These are phyloP conservation scores for Apis florea DNA, from an alignment of 1,140 invertebrate species.

Conservation along the genomic window DNA sequence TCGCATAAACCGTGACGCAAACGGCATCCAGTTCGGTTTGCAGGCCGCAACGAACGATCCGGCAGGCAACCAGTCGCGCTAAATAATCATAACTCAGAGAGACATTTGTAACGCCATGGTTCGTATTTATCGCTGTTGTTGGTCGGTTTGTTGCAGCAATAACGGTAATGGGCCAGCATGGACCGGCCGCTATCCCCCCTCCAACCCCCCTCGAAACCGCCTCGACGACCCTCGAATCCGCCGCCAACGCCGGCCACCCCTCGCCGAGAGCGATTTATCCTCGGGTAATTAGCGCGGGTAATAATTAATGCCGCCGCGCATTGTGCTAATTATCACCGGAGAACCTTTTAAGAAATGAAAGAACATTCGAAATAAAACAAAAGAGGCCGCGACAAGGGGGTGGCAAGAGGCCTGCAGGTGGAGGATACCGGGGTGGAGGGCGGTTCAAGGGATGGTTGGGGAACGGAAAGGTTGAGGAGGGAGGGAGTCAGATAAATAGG, in stretches of 20 bases:
- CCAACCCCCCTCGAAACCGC: conserved; percentile 33
- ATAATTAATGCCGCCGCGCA: conserved; percentile 82
- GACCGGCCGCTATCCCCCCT: conserved; percentile 5
- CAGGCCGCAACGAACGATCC: conserved; percentile 56
- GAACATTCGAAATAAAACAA: conserved; percentile 81
- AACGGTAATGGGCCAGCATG: conserved; percentile 77
- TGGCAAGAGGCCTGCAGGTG: conserved; percentile 16
- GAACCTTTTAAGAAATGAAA: conserved; percentile 84
- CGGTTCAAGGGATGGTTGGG: not conserved
- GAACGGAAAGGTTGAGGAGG: not conserved
- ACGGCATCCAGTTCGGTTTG: conserved; percentile 38
- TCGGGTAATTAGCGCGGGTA: conserved; percentile 79
- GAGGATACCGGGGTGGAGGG: not conserved
- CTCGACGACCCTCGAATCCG: conserved; percentile 24
- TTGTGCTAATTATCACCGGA: conserved; percentile 81
- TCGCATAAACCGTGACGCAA: conserved; percentile 31
- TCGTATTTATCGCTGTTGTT: conserved; percentile 80
- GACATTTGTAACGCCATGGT: conserved; percentile 76
- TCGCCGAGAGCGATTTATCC: conserved; percentile 78
- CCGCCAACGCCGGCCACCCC: conserved; percentile 59
- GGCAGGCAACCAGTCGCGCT: conserved; percentile 56
- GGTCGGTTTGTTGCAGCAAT: conserved; percentile 80
- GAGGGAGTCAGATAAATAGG: conserved; percentile 28
- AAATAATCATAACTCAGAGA: conserved; percentile 77
- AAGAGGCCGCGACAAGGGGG: conserved; percentile 7